These are phyloP conservation scores for Bufo bufo DNA, from an alignment of 2,113 vertebrate species.

Conservation along the genomic window DNA sequence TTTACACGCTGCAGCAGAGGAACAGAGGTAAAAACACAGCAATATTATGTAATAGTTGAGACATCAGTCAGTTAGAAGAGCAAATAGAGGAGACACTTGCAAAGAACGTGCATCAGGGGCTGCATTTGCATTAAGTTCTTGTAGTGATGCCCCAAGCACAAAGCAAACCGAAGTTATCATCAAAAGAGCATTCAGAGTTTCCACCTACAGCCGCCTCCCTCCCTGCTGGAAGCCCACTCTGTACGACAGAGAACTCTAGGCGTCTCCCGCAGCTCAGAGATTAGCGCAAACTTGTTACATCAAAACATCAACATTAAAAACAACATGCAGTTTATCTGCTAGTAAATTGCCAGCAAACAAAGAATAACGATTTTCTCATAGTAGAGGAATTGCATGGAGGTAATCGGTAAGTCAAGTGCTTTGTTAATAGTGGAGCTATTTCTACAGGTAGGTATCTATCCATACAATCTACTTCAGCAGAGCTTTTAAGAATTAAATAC, in stretches of 20 bases:
- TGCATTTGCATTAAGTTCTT: conserved; percentile 30
- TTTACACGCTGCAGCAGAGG: neutral
- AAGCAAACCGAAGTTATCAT: conserved; percentile 28
- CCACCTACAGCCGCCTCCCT: conserved; percentile 1
- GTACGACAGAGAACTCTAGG: conserved; percentile 4
- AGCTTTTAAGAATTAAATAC: neutral
- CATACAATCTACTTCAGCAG: neutral
- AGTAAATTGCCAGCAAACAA: conserved; percentile 23
- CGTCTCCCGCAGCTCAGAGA: conserved; percentile 19
- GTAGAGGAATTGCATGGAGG: neutral
- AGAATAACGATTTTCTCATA: neutral
- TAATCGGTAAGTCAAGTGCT: too few relatives aligned
- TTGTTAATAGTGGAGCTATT: neutral
- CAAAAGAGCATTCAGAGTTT: conserved; percentile 41
- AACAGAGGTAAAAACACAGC: neutral
- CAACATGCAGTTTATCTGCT: conserved; percentile 29
- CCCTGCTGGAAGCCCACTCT: neutral
- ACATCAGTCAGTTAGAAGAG: conserved; percentile 14
- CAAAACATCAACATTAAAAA: conserved; percentile 32
- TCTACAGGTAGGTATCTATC: neutral
- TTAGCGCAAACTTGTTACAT: conserved; percentile 41
- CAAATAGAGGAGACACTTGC: conserved; percentile 17
- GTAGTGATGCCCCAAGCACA: conserved; percentile 30
- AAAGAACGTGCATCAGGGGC: conserved; percentile 17
- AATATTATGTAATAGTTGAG: neutral